These are phyloP conservation scores for Pararge aegeria DNA, from an alignment of 1,140 invertebrate species.

Conservation along the genomic window DNA sequence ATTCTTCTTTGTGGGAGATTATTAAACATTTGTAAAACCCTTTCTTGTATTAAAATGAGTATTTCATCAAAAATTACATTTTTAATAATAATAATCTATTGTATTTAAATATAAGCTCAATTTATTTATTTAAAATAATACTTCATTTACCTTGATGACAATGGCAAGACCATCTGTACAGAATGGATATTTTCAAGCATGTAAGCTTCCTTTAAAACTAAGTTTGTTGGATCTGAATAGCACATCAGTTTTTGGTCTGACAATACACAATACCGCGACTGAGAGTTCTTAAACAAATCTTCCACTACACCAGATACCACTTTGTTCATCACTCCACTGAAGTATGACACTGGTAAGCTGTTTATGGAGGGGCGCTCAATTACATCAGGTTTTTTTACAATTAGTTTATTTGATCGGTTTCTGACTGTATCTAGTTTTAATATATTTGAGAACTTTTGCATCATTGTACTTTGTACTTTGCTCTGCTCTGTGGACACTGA, in stretches of 20 bases:
- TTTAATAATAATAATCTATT: no score
- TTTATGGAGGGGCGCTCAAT: slow-evolving; percentile 56
- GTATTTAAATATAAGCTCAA: no score
- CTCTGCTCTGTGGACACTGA: slow-evolving; percentile 26
- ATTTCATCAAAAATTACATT: no score
- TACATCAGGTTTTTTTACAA: slow-evolving; percentile 40
- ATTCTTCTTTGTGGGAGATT: no score
- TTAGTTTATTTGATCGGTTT: slow-evolving; percentile 42
- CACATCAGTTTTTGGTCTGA: slow-evolving; percentile 69
- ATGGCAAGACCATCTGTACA: slow-evolving; percentile 63
- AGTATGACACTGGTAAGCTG: slow-evolving; percentile 44
- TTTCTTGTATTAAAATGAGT: no score
- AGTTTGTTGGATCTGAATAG: slow-evolving; percentile 61
- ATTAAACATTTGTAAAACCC: no score
- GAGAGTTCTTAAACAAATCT: slow-evolving; percentile 66
- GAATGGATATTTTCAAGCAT: slow-evolving; percentile 57
- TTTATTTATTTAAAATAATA: no score
- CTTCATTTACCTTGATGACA: slow-evolving; percentile 59
- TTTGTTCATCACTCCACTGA: slow-evolving; percentile 57
- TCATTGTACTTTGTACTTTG: slow-evolving; percentile 50
- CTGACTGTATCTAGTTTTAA: slow-evolving; percentile 58
- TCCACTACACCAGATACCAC: slow-evolving; percentile 59
- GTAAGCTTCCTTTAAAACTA: slow-evolving; percentile 60
- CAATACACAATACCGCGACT: slow-evolving; percentile 58
- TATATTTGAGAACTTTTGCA: slow-evolving; percentile 60